Percentiles rank a stretch among this genome's conserved stretches.
phyloP scores from a whole-genome alignment of 2,113 vertebrate species.

The Myiozetetes cayanensis region DNA sequence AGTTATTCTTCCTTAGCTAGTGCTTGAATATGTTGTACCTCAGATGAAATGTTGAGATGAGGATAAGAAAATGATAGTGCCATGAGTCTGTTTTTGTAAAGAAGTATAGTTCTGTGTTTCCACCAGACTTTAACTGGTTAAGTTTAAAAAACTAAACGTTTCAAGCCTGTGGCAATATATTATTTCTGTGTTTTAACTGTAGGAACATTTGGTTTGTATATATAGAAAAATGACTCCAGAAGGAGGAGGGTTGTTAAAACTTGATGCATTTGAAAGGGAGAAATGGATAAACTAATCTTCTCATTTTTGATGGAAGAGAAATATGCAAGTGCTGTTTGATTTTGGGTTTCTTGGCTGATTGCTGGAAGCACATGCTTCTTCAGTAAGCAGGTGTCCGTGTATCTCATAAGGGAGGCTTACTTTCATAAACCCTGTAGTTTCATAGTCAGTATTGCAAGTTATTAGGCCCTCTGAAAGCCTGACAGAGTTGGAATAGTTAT shows the following conservation, averaged over 20 bases:
- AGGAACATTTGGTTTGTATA: constrained; percentile 66
- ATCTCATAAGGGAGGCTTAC: background rate
- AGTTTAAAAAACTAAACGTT: constrained; percentile 39
- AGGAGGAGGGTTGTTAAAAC: constrained; percentile 64
- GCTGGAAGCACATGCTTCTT: background rate
- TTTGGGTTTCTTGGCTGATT: background rate
- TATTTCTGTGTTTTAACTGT: constrained; percentile 64
- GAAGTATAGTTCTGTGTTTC: background rate
- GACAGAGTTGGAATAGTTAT: background rate
- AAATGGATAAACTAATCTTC: constrained; percentile 53
- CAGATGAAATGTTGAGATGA: background rate
- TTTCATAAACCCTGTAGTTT: background rate
- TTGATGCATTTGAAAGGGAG: constrained; percentile 51
- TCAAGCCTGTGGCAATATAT: constrained; percentile 42
- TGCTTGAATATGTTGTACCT: background rate
- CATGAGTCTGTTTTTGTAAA: background rate
- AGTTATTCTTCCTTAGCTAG: constrained; percentile 28
- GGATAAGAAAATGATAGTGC: background rate
- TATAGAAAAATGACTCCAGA: constrained; percentile 69
- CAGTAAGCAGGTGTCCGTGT: background rate
- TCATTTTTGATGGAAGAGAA: constrained; percentile 44
- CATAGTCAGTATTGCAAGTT: background rate
- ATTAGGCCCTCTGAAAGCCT: background rate
- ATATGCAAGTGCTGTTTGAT: background rate
- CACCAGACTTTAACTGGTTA: constrained; percentile 29